Evolutionary conservation across 2,797 vertebrate species (phyloP), one percentile per base, ranked within the genome.

Genomic region (Crypturellus tataupa): DNA sequence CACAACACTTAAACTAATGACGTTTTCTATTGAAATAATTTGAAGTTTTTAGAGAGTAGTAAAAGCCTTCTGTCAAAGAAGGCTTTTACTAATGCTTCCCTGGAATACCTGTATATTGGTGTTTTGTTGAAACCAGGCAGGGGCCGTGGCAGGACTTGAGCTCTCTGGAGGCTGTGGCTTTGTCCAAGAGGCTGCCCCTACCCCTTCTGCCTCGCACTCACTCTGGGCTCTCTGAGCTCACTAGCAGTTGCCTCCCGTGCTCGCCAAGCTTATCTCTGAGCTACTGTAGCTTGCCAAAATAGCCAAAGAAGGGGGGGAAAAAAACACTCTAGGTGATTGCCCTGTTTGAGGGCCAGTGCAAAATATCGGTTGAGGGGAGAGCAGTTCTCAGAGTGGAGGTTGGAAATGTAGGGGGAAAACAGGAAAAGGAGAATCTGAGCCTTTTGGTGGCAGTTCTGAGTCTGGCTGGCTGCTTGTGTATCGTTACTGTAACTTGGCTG

Each of bases 401-500:
- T 94, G 18, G 25, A 69, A 80, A 49, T 81, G 46, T 25, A 72
- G 53, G 5, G 15, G 49, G 35, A 71, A 37, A 53, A n/a, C 51
- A 23, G 20, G 29, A 85, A 87, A 42, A 35, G 7, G n/a, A 49
- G 67, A 44, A 86, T 79, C 25, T 89, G 73, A 80, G 62, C 7
- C 17, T 83, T 85, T 23, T 80, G 53, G 31, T 93, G 55, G 33
- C 46, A 83, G 29, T 65, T 75, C 19, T 83, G 83, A 65, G 39
- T 16, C 90, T 71, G 77, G 35, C 59, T 69, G 25, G 44, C 53
- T 55, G 53, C 53, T 31, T 55, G 53, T 55, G 53, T 55, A 35
- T 89, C 46, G 13, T 89, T 76, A 14, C 39, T 94, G 55, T 44
- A 79, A 33, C 73, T 87, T 92, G 82, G 77, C 77, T 69, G 62